phyloP scores from a whole-genome alignment of 92 coral and sea anemone genomes.

The Pocillopora grandis region DNA sequence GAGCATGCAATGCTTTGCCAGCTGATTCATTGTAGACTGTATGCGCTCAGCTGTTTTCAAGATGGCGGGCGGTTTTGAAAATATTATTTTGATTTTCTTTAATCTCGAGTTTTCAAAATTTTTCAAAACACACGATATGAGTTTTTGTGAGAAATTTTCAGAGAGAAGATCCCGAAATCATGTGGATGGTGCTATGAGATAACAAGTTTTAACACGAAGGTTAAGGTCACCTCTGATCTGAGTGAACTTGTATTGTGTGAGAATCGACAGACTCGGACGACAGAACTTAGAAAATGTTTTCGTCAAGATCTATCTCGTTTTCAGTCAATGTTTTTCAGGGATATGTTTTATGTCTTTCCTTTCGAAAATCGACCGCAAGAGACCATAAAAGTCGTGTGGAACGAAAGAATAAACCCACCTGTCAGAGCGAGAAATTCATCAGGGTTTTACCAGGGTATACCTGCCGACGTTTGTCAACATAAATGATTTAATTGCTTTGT shows the following conservation, averaged over 20 bases:
- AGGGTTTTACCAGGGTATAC: constrained; percentile 39
- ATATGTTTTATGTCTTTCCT: not conserved
- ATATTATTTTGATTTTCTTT: not conserved
- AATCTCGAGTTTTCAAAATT: not conserved
- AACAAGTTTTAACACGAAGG: not conserved
- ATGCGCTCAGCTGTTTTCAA: constrained; percentile 3
- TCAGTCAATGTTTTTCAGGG: not conserved
- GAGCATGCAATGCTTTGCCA: not conserved
- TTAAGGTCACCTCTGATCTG: no score
- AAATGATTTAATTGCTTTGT: constrained; percentile 82
- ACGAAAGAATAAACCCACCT: constrained; percentile 39
- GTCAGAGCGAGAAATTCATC: constrained; percentile 20
- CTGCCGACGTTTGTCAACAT: constrained; percentile 58
- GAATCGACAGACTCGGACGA: not conserved
- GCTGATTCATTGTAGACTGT: constrained; percentile 5
- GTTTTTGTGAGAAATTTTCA: not conserved
- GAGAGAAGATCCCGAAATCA: not conserved
- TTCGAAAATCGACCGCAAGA: not conserved
- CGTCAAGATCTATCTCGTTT: not conserved
- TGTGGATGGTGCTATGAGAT: not conserved
- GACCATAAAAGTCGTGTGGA: constrained; percentile 24
- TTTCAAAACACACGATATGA: no score
- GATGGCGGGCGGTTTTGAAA: constrained; percentile 43
- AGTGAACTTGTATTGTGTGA: no score
- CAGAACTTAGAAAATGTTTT: not conserved